A percentile compares a stretch with the other conserved stretches of the same genome.
Conservation (phyloP, 2,797 vertebrate species). For the Chelon auratus region DNA sequence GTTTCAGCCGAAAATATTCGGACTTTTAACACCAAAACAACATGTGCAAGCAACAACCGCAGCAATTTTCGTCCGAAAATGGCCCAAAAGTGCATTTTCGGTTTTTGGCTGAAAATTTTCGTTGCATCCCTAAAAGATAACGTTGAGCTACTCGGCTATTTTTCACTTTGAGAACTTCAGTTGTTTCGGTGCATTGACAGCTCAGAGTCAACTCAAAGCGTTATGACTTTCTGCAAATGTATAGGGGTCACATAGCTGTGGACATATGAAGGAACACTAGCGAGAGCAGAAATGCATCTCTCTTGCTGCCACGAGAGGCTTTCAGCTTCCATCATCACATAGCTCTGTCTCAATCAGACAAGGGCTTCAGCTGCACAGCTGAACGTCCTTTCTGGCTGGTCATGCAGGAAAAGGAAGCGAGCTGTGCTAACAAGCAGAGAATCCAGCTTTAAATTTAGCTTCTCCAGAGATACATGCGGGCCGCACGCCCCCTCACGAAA, state of each 20-base stretch:
- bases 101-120: too few relatives aligned
- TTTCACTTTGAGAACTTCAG: background rate
- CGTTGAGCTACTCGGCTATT: too few relatives aligned
- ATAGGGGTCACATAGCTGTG: background rate
- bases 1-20: too few relatives aligned
- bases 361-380: constrained; percentile 72
- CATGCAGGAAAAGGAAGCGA: constrained; percentile 85
- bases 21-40: too few relatives aligned
- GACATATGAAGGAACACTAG: background rate
- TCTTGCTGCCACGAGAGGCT: constrained; percentile 60
- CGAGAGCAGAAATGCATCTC: background rate
- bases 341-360: constrained; percentile 50
- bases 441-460: constrained; percentile 69
- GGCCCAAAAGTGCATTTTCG: too few relatives aligned
- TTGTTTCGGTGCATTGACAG: background rate
- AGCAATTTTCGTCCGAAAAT: too few relatives aligned
- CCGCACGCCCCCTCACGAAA: constrained; percentile 5
- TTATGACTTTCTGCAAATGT: background rate
- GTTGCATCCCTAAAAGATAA: too few relatives aligned
- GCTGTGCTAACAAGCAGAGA: constrained; percentile 75
- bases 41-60: too few relatives aligned
- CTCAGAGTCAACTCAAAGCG: background rate
- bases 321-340: constrained; percentile 60
- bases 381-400: constrained; percentile 76
- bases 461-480: constrained; percentile 21